phyloP scores from a whole-genome alignment of 2,113 vertebrate genomes.

The Narcine bancroftii region DNA sequence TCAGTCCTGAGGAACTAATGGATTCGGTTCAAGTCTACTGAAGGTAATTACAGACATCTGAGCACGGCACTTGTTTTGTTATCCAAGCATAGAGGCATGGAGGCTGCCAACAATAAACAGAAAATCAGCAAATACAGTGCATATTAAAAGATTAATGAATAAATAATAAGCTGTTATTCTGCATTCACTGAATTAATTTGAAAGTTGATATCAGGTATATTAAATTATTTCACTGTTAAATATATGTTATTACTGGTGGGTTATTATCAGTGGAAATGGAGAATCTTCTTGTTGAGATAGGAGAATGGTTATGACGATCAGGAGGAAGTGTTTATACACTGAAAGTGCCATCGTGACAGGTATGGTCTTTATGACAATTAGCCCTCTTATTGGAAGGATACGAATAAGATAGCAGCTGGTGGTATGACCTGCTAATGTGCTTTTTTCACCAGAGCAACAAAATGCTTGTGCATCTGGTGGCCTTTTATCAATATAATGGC shows the following conservation, averaged over 20 bases:
- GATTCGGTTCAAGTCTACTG: background rate
- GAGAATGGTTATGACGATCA: background rate
- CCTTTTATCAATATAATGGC: slow-evolving; percentile 5
- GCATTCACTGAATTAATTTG: background rate
- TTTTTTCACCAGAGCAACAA: background rate
- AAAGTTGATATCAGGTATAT: background rate
- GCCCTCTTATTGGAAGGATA: background rate
- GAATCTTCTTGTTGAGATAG: background rate
- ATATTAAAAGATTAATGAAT: background rate
- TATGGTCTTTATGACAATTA: background rate
- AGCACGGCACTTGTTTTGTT: background rate
- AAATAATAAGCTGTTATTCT: background rate
- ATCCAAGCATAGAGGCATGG: background rate
- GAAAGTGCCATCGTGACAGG: background rate
- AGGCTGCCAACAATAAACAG: background rate
- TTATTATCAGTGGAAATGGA: background rate
- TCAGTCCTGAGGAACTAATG: background rate
- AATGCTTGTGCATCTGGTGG: background rate
- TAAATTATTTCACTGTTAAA: slow-evolving; percentile 4
- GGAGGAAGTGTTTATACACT: background rate
- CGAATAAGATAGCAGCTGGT: background rate
- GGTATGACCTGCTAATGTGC: background rate
- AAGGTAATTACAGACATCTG: background rate
- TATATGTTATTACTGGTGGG: background rate
- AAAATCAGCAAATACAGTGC: background rate